Evolutionary conservation across 2,113 vertebrate genomes (phyloP).

Genomic region (Struthidea cinerea): DNA sequence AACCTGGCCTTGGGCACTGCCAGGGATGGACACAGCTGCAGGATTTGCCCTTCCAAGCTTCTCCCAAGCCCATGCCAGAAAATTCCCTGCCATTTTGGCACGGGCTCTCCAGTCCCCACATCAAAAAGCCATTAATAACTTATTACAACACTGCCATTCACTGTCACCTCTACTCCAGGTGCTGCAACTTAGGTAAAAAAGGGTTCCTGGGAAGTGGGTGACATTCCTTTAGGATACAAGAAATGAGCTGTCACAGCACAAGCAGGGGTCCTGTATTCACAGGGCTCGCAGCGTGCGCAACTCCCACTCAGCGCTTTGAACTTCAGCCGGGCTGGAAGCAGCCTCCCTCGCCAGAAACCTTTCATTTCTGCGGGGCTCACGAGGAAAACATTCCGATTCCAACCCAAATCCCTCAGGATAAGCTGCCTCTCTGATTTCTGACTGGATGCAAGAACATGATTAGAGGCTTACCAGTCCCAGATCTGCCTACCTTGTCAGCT

Average conservation of each 20-base stretch:
- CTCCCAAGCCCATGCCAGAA: background rate
- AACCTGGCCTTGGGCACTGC: accelerated
- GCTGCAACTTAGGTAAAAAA: background rate
- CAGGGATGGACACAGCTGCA: background rate
- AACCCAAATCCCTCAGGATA: background rate
- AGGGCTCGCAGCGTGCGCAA: background rate
- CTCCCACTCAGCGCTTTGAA: background rate
- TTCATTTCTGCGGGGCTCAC: background rate
- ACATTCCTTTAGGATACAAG: background rate
- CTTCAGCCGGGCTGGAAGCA: background rate
- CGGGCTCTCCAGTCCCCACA: background rate
- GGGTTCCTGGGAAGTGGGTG: background rate
- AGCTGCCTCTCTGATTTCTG: background rate
- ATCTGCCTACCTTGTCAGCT: background rate
- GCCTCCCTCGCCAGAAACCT: background rate
- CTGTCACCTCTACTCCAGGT: background rate
- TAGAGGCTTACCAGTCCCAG: background rate
- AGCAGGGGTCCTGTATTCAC: background rate
- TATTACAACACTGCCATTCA: background rate
- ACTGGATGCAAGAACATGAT: background rate
- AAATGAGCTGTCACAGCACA: background rate
- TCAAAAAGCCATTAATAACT: background rate
- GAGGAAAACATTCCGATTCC: background rate
- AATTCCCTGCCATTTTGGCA: background rate
- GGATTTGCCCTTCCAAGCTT: background rate